A percentile compares a stretch with the other conserved stretches of the same genome.
phyloP scores from a whole-genome alignment of 2,113 vertebrate species.

The Melanerpes aurifrons region DNA sequence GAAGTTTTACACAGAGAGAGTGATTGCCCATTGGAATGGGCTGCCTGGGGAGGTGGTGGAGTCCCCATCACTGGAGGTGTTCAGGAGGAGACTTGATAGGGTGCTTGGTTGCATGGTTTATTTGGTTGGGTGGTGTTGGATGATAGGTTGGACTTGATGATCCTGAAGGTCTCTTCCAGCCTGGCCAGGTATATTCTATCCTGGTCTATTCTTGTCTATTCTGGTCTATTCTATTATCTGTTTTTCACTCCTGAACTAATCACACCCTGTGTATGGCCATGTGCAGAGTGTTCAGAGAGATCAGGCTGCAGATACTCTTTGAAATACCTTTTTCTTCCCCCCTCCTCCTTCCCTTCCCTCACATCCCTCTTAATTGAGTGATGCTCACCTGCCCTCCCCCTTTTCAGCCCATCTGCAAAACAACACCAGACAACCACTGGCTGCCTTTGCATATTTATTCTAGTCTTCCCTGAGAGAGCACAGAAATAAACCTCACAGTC shows the following conservation, averaged over 20 bases:
- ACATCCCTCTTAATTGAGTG: neutral
- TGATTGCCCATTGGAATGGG: too few species aligned
- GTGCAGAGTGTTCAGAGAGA: neutral
- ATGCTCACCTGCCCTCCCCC: neutral
- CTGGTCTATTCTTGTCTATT: too few species aligned
- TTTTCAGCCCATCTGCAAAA: neutral
- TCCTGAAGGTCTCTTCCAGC: too few species aligned
- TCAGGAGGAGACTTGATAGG: too few species aligned
- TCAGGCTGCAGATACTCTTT: neutral
- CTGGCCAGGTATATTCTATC: too few species aligned
- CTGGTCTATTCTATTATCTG: neutral
- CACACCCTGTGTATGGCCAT: fast-evolving
- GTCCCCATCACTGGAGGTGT: too few species aligned
- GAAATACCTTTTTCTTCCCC: neutral
- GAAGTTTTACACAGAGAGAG: too few species aligned
- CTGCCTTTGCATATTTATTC: neutral
- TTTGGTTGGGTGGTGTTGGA: too few species aligned
- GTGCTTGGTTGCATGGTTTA: too few species aligned
- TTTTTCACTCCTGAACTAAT: neutral
- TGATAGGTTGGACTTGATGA: too few species aligned
- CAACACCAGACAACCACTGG: neutral
- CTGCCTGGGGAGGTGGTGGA: too few species aligned
- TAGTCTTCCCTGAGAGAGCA: neutral
- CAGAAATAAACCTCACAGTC: constrained; percentile 14
- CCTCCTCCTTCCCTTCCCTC: neutral